Base-by-base conservation (phyloP, 2,113 vertebrate species). In the Aix galericulata region DNA sequence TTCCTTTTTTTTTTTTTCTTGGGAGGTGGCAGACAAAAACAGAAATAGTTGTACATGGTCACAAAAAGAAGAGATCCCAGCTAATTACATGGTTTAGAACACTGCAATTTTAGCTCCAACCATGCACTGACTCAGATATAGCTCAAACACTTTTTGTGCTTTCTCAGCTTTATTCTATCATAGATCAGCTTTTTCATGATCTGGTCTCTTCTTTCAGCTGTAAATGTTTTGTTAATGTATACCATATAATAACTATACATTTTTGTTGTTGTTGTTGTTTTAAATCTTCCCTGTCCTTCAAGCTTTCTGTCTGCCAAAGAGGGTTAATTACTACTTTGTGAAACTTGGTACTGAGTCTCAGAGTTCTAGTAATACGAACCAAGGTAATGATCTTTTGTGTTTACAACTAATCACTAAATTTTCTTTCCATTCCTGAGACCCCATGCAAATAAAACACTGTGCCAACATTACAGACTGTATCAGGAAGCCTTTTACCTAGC, bases 1-100 rank as follows among this genome's bases (percentile, higher is more conserved):
- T 91, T 13, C 56, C 20, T 6, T 64, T 80, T 6, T 77, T 62
- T 55, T 9, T 29, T 29, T 25, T 16, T 15, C 4, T 6, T 9
- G 7, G 22, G 27, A 80, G 38, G 8, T 36, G 23, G 22, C 4
- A 29, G 15, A 32, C 17, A 31, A 14, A 44, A 36, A 9, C 48
- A 72, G 44, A 13, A 42, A 7, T 17, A 74, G 34, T 72, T 58
- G 31, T 67, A 87, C 82, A 86, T 29, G 80, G 17, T 69, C 46
- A 84, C 71, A 92, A 87, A 38, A 78, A 88, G 46, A 96, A 60
- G 77, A 96, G 31, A 73, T 60, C 53, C 66, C 55, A 85, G 21
- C n/a, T 92, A 82, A 92, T 22, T 86, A 56, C 4, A 71, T 44
- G 27, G 50, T 80, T 95, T 58, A 66, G 72, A 88, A 34, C 22